Evolutionary conservation across 2,888 invertebrate species (phyloP).

Genomic region (Nomada ferruginata): DNA sequence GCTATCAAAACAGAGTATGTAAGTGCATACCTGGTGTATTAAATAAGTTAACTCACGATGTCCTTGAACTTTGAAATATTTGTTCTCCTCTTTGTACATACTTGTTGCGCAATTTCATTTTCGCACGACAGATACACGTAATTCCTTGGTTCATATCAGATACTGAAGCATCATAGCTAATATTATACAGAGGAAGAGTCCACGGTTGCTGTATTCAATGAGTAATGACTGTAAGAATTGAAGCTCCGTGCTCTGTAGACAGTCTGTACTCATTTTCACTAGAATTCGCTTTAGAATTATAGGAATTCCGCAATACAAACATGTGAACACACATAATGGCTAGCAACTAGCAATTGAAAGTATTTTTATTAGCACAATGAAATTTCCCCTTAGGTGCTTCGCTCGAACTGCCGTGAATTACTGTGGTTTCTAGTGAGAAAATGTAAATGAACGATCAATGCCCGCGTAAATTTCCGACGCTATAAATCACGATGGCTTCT

Average conservation of each 20-base stretch:
- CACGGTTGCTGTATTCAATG: slow-evolving; percentile 10
- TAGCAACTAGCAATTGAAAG: not conserved
- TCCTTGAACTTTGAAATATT: not conserved
- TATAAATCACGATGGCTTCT: slow-evolving; percentile 9
- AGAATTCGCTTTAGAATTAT: no score
- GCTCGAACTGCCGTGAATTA: not conserved
- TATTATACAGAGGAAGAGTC: not conserved
- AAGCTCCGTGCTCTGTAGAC: not conserved
- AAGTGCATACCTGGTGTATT: not conserved
- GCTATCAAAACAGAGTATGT: not conserved
- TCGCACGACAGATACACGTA: not conserved
- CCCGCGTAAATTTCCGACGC: slow-evolving; percentile 13
- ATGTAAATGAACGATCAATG: slow-evolving; percentile 3
- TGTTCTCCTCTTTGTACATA: not conserved
- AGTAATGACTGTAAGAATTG: not conserved
- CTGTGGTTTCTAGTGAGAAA: not conserved
- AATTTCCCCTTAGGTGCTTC: not conserved
- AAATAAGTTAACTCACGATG: not conserved
- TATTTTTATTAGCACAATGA: not conserved
- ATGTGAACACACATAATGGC: no score
- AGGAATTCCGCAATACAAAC: not conserved
- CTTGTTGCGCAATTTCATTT: not conserved
- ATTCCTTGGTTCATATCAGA: slow-evolving; percentile 7
- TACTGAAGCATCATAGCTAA: slow-evolving; percentile 2
- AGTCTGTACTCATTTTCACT: not conserved